Base-by-base conservation (phyloP, 2,888 invertebrate species). In the Volucella bombylans region DNA sequence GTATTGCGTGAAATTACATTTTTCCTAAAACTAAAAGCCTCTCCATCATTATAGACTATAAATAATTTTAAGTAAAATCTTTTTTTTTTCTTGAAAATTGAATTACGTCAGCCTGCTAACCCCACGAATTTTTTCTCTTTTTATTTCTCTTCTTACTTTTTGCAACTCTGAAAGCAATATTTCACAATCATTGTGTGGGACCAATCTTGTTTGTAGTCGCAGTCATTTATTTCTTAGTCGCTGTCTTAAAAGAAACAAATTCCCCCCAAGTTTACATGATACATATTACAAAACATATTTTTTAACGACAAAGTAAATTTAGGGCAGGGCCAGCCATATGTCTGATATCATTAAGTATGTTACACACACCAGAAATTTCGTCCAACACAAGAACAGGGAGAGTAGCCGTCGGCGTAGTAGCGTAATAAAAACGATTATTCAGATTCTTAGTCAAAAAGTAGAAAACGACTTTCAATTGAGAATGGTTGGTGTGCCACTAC, bases 251-350 rank as follows among this genome's bases (percentile, higher is more conserved):
- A 67, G 52, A 67, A 23, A 23, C 23, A 23, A 23, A 10, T 41
- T 43, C 23, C 67, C 12, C 45, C 43, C 23, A 45, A 52, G 72
- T 45, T 72, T 62, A 49, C 59, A 61, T 31, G 8, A 38, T 54
- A n/a, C n/a, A n/a, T n/a, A 54, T 72, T 62, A 50, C 62, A 62
- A 65, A 65, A 61, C 39, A 47, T 47, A 62, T 45, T 31, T 8
- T 61, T 45, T 45, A 47, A 31, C 54, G 38, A 38, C 14, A 54
- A 52, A 43, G 54, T 10, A 54, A 72, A 67, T 82, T 55, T 61
- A 72, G 78, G 78, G 78, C 78, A 71, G 62, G 64, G 78, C 77
- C 49, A 50, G 39, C 62, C 77, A 82, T 72, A 78, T 82, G 82
- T 72, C 68, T 50, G 55, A 41, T 55, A 50, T 73, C 82, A 72